Evolutionary conservation across 2,113 vertebrate genomes (phyloP), one percentile per base, ranked within the genome.

Genomic region (Podarcis cretensis): DNA sequence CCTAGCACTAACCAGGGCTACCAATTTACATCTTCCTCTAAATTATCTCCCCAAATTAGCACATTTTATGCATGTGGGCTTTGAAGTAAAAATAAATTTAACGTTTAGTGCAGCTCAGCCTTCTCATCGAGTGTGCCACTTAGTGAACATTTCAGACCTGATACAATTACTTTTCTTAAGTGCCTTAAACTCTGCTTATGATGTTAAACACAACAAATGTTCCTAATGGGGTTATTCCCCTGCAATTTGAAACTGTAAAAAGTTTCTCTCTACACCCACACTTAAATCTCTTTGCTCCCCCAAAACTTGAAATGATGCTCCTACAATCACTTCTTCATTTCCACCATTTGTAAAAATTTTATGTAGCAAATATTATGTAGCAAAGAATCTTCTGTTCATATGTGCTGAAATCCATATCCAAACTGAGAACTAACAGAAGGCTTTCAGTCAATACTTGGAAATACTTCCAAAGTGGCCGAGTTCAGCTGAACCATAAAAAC

Each of bases 41-140:
- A 68, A 89, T 89, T 69, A 57, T 84, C 81, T 84, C 73, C 63
- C 76, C 74, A 71, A 84, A 89, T 88, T 83, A 88, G 77, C 81
- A 88, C 81, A 77, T 89, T 89, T 89, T 89, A 71, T 57, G 81
- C 40, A 37, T 37, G 82, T 71, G 74, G 27, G 81, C 63, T 89
- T 84, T 69, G 87, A 84, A 78, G 63, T 86, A 73, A 35, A 77
- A 84, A 89, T 54, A 37, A 83, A 71, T 68, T 35, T 76, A 83
- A 83, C 40, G 83, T 68, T 77, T 69, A 68, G 14, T 43, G 69
- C 40, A 69, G 43, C 81, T 84, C 80, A 40, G 35, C 40, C 9
- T 89, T 18, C 30, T 83, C 14, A 30, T 69, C 43, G 13, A 30
- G 23, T 21, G 59, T 27, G 74, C 32, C 30, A 37, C 57, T 59